Evolutionary conservation across 2,888 invertebrate genomes (phyloP).

Genomic region (Allacma fusca): DNA sequence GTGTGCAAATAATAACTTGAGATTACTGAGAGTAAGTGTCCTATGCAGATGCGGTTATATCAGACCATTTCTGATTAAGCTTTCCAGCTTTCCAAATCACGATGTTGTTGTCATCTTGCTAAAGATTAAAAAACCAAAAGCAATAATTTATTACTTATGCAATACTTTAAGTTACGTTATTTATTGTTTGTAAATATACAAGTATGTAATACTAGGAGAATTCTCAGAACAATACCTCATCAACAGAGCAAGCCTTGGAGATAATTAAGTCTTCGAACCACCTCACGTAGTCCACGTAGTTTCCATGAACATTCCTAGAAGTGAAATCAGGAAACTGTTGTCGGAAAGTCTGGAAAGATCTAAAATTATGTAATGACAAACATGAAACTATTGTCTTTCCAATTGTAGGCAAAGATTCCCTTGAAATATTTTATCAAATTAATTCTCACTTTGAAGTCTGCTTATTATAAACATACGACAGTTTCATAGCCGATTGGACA

Average conservation of each 20-base stretch:
- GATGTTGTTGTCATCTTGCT: neutral
- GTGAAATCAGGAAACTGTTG: constrained; percentile 96
- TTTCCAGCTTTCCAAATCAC: neutral
- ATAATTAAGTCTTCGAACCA: constrained; percentile 95
- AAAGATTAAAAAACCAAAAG: no score
- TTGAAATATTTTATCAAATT: no score
- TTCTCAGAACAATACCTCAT: no score
- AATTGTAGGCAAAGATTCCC: no score
- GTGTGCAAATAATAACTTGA: no score
- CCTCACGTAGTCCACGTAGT: constrained; percentile 97
- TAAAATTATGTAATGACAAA: no score
- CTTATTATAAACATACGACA: constrained; percentile 71
- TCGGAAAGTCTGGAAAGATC: constrained; percentile 79
- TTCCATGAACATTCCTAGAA: constrained; percentile 94
- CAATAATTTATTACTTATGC: no score
- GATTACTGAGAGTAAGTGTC: no score
- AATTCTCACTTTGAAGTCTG: neutral
- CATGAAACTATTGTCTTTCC: no score
- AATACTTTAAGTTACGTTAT: no score
- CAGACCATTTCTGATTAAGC: neutral
- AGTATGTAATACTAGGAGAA: no score
- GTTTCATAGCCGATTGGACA: constrained; percentile 82
- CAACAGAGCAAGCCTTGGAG: constrained; percentile 70
- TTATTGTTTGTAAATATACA: no score
- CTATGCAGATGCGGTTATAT: neutral